phyloP scores from a whole-genome alignment of 2,113 vertebrate species.

The Ceyx cyanopectus region DNA sequence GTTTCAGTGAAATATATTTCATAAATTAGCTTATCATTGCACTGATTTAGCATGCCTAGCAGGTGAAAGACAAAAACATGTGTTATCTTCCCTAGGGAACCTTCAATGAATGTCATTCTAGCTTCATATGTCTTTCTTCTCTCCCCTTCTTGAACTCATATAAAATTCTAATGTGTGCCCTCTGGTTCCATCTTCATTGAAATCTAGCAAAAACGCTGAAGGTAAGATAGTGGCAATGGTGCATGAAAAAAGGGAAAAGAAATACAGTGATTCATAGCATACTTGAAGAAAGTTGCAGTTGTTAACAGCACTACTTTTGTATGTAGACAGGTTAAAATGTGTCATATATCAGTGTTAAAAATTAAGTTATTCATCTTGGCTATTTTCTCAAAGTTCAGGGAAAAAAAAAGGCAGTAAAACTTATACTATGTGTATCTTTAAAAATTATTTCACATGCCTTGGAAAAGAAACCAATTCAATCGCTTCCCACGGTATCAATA shows the following conservation, averaged over 20 bases:
- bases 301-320: conserved; percentile 80
- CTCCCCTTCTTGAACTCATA: conserved; percentile 85
- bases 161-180: conserved; percentile 88
- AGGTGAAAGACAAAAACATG: conserved; percentile 91
- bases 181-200: conserved; percentile 85
- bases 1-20: conserved; percentile 87
- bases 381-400: conserved; percentile 75
- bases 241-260: conserved; percentile 83
- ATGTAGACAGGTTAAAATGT: conserved; percentile 82
- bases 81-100: conserved; percentile 88
- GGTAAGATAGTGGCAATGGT: conserved; percentile 87
- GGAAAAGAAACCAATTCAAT: conserved; percentile 25
- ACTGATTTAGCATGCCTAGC: conserved; percentile 91
- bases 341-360: conserved; percentile 78
- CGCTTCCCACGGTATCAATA: not conserved
- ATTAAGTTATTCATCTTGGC: conserved; percentile 75
- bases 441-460: conserved; percentile 46
- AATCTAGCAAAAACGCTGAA: conserved; percentile 87
- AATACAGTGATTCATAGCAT: conserved; percentile 80
- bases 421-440: conserved; percentile 33
- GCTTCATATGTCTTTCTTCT: conserved; percentile 87
- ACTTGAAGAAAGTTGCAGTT: conserved; percentile 82
- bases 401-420: conserved; percentile 51
- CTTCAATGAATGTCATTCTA: conserved; percentile 88
- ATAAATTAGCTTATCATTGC: conserved; percentile 90